Conservation (phyloP, 2,888 invertebrate genomes). For the Microchrysa polita region DNA sequence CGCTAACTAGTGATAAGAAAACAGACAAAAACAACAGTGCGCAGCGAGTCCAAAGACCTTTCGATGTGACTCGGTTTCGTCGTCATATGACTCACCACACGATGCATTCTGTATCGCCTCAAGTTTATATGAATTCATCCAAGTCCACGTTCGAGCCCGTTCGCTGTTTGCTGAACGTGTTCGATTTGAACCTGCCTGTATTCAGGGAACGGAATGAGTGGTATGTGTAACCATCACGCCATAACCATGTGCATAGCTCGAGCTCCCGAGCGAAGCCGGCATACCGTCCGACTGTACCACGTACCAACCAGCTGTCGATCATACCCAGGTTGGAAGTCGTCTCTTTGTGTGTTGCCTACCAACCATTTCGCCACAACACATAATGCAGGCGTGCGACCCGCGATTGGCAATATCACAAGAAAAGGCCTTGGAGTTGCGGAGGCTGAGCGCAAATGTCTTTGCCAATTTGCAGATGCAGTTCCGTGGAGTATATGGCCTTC, state of each 20-base stretch:
- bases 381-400: background rate
- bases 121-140: background rate
- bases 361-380: background rate
- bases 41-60: slow-evolving; percentile 34
- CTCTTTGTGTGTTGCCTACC: background rate
- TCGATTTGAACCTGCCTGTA: background rate
- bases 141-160: background rate
- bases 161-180: background rate
- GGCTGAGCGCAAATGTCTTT: slow-evolving; percentile 1
- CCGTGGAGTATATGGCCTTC: slow-evolving; percentile 18
- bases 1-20: background rate
- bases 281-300: background rate
- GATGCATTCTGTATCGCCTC: background rate
- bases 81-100: background rate
- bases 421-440: background rate
- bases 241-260: background rate
- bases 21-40: background rate
- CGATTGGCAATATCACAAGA: background rate
- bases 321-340: background rate
- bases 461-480: background rate
- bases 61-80: background rate
- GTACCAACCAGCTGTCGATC: slow-evolving; percentile 6
- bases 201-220: background rate
- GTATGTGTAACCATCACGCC: background rate
- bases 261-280: background rate